Conservation (phyloP, 2,888 invertebrate genomes). For the Trachelus iudaicus region DNA sequence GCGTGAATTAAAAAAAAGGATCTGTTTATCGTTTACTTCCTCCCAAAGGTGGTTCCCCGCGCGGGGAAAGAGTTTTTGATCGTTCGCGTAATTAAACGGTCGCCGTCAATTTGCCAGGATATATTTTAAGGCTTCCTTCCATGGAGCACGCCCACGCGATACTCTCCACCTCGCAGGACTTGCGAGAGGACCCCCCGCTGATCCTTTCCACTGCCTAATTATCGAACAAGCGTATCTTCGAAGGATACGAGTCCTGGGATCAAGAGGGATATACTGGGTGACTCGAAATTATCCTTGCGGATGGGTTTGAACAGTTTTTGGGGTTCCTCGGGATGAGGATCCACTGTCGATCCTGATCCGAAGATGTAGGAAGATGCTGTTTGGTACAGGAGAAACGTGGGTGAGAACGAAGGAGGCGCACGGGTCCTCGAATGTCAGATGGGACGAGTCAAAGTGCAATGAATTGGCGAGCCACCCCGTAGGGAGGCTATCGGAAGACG, state of each 20-base stretch:
- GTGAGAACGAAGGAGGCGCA: not conserved
- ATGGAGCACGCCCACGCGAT: constrained; percentile 41
- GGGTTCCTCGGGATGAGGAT: not conserved
- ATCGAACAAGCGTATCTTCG: constrained; percentile 48
- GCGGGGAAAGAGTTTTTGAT: constrained; percentile 26
- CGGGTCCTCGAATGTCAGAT: not conserved
- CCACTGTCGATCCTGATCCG: not conserved
- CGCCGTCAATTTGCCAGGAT: constrained; percentile 48
- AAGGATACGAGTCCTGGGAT: constrained; percentile 4
- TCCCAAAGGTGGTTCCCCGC: not conserved
- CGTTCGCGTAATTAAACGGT: constrained; percentile 50
- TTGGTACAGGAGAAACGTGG: not conserved
- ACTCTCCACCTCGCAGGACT: not conserved
- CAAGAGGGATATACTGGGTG: not conserved
- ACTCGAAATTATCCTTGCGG: not conserved
- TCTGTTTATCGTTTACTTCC: not conserved
- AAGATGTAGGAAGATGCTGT: not conserved
- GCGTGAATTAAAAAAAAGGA: not conserved
- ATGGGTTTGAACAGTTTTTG: not conserved
- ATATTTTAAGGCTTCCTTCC: constrained; percentile 43
- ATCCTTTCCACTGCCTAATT: constrained; percentile 52
- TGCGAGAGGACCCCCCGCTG: constrained; percentile 48
- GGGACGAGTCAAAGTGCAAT: not conserved
- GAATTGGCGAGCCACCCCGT: not conserved
- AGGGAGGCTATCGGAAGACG: not conserved